Evolutionary conservation across 2,888 invertebrate genomes (phyloP), one percentile per base, ranked within the genome.

Genomic region (Clostera curtula): DNA sequence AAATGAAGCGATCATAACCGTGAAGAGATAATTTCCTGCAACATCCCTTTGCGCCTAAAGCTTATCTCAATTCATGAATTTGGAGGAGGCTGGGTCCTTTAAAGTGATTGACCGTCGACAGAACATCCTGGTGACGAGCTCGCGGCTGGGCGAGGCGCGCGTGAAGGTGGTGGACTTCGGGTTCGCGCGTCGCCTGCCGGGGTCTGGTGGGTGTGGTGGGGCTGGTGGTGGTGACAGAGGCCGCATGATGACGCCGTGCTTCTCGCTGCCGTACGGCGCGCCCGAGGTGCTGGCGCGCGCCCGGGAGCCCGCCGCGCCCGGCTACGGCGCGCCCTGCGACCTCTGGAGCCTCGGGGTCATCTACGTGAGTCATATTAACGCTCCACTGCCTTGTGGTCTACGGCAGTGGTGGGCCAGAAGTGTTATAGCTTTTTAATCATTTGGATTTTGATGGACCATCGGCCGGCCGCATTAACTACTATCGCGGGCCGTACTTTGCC

Each of bases 121-220:
- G 84, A 85, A 85, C 36, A 76, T 84, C 9, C 60, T 84, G 3
- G 58, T 85, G 12, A 67, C 71, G 2, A 67, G 64, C 19, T 42
- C 44, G 5, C 51, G 64, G 0, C 47, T 77, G 21, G 45, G 45
- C 40, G 80, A 79, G 31, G 77, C 82, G 0, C 55, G 55, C 1
- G 88, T 98, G 10, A 96, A 97, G 66, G 89, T 98, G 19, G 94
- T 98, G 1, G 98, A 98, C 79, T 98, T 98, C 71, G 98, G 98
- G 5, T 97, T 97, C 77, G 96, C 98, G 8, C 85, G 94, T n/a
- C 69, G 67, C 9, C 28, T 63, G 25, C 80, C 79, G 13, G 71
- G 67, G 2, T 51, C n/a, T n/a, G n/a, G n/a, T n/a, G n/a, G n/a
- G n/a, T n/a, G n/a, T n/a, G n/a, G n/a, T n/a, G n/a, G n/a, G n/a